Percentiles rank a stretch among this genome's conserved stretches.
Evolutionary conservation across 2,888 invertebrate genomes (phyloP).

Genomic region (Torymus texanus): DNA sequence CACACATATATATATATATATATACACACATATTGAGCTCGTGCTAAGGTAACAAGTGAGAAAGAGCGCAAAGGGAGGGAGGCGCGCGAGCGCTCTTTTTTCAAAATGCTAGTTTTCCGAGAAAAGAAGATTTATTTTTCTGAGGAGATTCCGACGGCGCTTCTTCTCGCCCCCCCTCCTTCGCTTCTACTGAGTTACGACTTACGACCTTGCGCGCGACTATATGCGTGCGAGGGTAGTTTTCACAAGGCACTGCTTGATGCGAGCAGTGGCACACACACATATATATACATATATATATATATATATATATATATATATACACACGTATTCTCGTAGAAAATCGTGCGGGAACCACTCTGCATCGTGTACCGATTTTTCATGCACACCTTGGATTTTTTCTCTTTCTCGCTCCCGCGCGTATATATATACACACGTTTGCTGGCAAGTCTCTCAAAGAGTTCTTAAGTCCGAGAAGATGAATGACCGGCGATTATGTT

Average conservation of each 20-base stretch:
- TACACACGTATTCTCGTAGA: neutral
- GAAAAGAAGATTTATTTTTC: slow-evolving; percentile 73
- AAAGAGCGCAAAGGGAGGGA: neutral
- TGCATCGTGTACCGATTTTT: slow-evolving; percentile 42
- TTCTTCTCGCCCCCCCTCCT: slow-evolving; percentile 55
- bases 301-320: no score
- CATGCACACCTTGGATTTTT: slow-evolving; percentile 36
- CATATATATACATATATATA: no score
- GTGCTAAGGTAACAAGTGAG: slow-evolving; percentile 31
- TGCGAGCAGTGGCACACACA: no score
- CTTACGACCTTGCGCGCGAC: slow-evolving; percentile 66
- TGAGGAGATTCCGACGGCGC: slow-evolving; percentile 71
- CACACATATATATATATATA: no score
- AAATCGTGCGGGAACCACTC: slow-evolving; percentile 1
- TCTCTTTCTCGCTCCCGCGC: neutral
- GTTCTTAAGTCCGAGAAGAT: neutral
- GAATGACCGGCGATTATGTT: slow-evolving; percentile 27
- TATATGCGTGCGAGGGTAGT: slow-evolving; percentile 66
- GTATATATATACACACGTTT: no score
- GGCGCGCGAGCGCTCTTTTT: slow-evolving; percentile 48
- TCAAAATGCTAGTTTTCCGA: slow-evolving; percentile 62
- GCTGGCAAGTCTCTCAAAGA: slow-evolving; percentile 19
- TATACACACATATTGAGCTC: no score
- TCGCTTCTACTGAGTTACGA: slow-evolving; percentile 66
- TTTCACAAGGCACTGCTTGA: slow-evolving; percentile 59